Evolutionary conservation across 2,888 invertebrate species (phyloP).

Genomic region (Agapostemon virescens): DNA sequence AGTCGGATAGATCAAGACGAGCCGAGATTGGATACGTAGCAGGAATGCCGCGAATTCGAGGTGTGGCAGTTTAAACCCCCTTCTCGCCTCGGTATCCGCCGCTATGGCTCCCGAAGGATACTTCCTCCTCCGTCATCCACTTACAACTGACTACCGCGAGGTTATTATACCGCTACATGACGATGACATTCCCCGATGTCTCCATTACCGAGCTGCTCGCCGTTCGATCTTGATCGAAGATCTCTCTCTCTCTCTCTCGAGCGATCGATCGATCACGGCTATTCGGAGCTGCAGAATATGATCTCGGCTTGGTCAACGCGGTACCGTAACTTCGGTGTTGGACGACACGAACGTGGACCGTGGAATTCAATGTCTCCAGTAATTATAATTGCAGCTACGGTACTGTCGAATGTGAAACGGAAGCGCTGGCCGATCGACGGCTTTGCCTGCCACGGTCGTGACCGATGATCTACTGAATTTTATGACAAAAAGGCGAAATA

Average conservation of each 20-base stretch:
- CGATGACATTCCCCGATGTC: slow-evolving; percentile 43
- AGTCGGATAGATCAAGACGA: slow-evolving; percentile 66
- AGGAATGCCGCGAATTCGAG: slow-evolving; percentile 78
- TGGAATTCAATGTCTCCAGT: no score
- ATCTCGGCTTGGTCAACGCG: background rate
- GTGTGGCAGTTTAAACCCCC: slow-evolving; percentile 69
- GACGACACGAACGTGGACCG: no score
- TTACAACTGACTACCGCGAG: slow-evolving; percentile 38
- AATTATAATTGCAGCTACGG: no score
- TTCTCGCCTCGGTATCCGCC: slow-evolving; percentile 10
- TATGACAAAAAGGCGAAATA: no score
- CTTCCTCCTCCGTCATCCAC: slow-evolving; percentile 50
- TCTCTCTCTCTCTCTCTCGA: no score
- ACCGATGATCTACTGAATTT: no score
- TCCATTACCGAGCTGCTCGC: background rate
- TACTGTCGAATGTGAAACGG: no score
- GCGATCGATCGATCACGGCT: background rate
- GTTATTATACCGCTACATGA: slow-evolving; percentile 62
- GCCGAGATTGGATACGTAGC: slow-evolving; percentile 61
- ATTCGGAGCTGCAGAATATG: background rate
- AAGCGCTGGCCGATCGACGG: no score
- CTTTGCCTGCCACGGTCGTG: no score
- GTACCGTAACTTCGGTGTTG: no score
- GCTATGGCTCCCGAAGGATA: slow-evolving; percentile 50
- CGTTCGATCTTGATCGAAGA: background rate